A percentile compares a stretch with the other conserved stretches of the same genome.
These are phyloP conservation scores for Sciaenops ocellatus DNA, from an alignment of 2,797 vertebrate species.

Conservation along the genomic window DNA sequence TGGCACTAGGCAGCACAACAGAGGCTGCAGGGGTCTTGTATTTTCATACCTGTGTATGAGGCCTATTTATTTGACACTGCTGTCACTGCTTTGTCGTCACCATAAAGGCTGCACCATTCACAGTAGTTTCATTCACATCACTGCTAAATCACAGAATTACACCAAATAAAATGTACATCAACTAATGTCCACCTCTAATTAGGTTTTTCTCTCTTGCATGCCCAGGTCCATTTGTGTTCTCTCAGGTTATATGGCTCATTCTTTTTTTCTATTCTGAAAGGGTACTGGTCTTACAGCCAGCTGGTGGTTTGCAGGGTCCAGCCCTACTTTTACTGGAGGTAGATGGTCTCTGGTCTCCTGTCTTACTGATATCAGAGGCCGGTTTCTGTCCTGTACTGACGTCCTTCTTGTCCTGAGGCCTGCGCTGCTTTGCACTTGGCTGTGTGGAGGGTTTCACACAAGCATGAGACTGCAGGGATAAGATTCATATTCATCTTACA, in stretches of 20 bases:
- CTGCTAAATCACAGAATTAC: conserved; percentile 30
- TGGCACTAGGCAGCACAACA: conserved; percentile 66
- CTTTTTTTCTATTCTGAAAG: conserved; percentile 21
- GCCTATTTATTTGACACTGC: conserved; percentile 41
- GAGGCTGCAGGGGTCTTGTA: conserved; percentile 28
- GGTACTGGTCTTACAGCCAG: conserved; percentile 72
- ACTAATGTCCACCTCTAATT: conserved; percentile 5
- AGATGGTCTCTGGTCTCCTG: conserved; percentile 59
- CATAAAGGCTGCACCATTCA: conserved; percentile 23
- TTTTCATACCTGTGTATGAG: conserved; percentile 34
- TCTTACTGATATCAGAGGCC: conserved; percentile 57
- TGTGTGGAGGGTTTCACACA: conserved; percentile 68
- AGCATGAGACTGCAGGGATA: conserved; percentile 74
- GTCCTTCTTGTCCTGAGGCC: conserved; percentile 65
- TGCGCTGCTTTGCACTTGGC: conserved; percentile 68
- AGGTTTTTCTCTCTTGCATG: not conserved
- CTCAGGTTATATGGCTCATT: conserved; percentile 4
- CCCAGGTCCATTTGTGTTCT: not conserved
- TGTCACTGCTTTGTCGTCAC: conserved; percentile 21
- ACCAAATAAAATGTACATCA: conserved; percentile 12
- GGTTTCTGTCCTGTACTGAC: conserved; percentile 56
- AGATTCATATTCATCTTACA: conserved; percentile 74
- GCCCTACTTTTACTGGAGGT: conserved; percentile 58
- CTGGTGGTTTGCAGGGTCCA: conserved; percentile 66
- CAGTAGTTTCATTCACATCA: conserved; percentile 40